These are phyloP conservation scores for Parambassis ranga DNA, from an alignment of 2,797 vertebrate genomes.

Conservation along the genomic window DNA sequence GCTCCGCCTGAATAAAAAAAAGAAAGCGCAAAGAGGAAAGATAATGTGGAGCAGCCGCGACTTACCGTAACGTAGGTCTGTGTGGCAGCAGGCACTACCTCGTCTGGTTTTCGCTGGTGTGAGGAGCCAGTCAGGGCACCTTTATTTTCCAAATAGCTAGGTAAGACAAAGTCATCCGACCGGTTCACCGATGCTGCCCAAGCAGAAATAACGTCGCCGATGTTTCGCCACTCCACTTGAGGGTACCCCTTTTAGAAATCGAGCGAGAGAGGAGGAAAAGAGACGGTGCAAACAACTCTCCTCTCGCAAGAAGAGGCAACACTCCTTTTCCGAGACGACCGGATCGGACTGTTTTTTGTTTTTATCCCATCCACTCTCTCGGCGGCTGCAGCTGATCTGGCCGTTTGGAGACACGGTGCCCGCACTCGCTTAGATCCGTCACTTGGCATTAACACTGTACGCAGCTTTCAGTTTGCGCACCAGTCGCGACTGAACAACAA, in stretches of 20 bases:
- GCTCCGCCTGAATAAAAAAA: slow-evolving; percentile 1
- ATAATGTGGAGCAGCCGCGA: slow-evolving; percentile 45
- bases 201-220: slow-evolving; percentile 51
- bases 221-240: slow-evolving; percentile 42
- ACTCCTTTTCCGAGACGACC: slow-evolving; percentile 34
- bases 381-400: background rate
- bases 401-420: slow-evolving; percentile 4
- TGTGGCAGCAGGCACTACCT: slow-evolving; percentile 26
- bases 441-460: slow-evolving; percentile 43
- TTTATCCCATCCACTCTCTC: slow-evolving; percentile 42
- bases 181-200: slow-evolving; percentile 30
- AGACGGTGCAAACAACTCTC: slow-evolving; percentile 53
- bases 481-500: slow-evolving; percentile 68
- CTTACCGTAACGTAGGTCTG: slow-evolving; percentile 60
- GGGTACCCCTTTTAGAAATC: slow-evolving; percentile 3
- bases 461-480: slow-evolving; percentile 69
- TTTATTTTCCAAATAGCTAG: slow-evolving; percentile 40
- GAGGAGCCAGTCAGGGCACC: slow-evolving; percentile 44
- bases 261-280: slow-evolving; percentile 6
- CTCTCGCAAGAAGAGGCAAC: slow-evolving; percentile 24
- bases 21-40: slow-evolving; percentile 3
- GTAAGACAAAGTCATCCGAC: slow-evolving; percentile 44
- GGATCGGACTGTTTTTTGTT: background rate
- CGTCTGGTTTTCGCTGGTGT: slow-evolving; percentile 25
- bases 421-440: slow-evolving; percentile 57